Evolutionary conservation across 2,888 invertebrate species (phyloP), one percentile per base, ranked within the genome.

Genomic region (Hecatera dysodea): DNA sequence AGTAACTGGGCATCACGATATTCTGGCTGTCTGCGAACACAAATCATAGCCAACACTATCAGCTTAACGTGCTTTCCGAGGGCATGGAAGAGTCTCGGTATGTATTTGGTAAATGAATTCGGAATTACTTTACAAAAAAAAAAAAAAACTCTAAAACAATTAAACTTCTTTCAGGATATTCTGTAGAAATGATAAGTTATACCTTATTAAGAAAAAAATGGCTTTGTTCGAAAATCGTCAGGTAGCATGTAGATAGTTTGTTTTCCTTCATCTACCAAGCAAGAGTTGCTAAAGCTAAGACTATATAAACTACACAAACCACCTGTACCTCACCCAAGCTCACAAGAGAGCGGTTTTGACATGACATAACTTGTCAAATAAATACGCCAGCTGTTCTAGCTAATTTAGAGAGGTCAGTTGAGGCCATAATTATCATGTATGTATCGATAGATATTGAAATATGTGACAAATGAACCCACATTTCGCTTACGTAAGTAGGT

Each of bases 401-500:
- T 60, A 29, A 42, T 78, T 48, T 57, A 79, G 46, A 62, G 42
- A 79, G 79, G 75, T 74, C 75, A 74, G 29, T 17, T 6, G 48
- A 27, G n/a, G 44, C 15, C 22, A 59, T 60, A 63, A 62, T 69
- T 65, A 46, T 24, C 44, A 42, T 19, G 22, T 60, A 56, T 6
- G 17, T 75, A 70, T 55, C 29, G 27, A 64, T 59, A 48, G 52
- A 60, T 63, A 72, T 75, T 63, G 57, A 61, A 67, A 72, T 46
- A 42, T 77, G 67, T 72, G 81, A 72, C 81, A 72, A 77, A 81
- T 67, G 67, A 64, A 48, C 48, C 52, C 24, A 70, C 27, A 65
- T 70, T 57, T 64, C 24, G 27, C 48, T 78, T 78, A 52, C 64
- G 67, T 72, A 81, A 72, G 39, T 79, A 67, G 81, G 81, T 62